phyloP scores from a whole-genome alignment of 2,113 vertebrate genomes.

The Amphiprion ocellaris region DNA sequence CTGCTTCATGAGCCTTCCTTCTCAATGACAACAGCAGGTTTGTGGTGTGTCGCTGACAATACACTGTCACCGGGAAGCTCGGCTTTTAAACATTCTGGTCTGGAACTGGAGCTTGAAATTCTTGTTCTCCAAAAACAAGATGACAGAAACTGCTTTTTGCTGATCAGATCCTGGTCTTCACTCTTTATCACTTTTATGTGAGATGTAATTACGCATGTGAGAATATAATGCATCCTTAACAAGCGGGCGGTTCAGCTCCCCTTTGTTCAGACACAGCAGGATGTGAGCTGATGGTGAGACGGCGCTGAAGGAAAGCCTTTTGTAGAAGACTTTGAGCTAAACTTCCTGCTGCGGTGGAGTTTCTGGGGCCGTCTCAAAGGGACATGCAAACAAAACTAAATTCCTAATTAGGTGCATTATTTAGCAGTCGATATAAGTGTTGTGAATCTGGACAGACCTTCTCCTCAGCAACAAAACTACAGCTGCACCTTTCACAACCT shows the following conservation, averaged over 20 bases:
- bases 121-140: background rate
- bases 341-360: slow-evolving; percentile 30
- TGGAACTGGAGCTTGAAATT: background rate
- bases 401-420: slow-evolving; percentile 53
- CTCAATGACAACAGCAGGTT: background rate
- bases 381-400: slow-evolving; percentile 45
- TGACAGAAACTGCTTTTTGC: background rate
- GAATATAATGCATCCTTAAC: slow-evolving; percentile 31
- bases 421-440: slow-evolving; percentile 46
- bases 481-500: slow-evolving; percentile 20
- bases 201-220: slow-evolving; percentile 37
- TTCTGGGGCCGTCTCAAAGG: slow-evolving; percentile 42
- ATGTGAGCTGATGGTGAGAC: slow-evolving; percentile 17
- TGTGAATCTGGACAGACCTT: slow-evolving; percentile 31
- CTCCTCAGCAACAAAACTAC: slow-evolving; percentile 37
- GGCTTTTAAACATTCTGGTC: background rate
- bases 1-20: slow-evolving; percentile 13
- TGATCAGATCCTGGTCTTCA: background rate
- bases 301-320: slow-evolving; percentile 35
- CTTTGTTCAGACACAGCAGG: slow-evolving; percentile 37
- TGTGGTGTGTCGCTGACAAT: background rate
- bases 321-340: slow-evolving; percentile 29
- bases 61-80: background rate
- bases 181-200: slow-evolving; percentile 34
- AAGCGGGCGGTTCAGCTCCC: slow-evolving; percentile 22